Base-by-base conservation (phyloP, 2,888 invertebrate genomes). In the Leptinotarsa rubiginosa region DNA sequence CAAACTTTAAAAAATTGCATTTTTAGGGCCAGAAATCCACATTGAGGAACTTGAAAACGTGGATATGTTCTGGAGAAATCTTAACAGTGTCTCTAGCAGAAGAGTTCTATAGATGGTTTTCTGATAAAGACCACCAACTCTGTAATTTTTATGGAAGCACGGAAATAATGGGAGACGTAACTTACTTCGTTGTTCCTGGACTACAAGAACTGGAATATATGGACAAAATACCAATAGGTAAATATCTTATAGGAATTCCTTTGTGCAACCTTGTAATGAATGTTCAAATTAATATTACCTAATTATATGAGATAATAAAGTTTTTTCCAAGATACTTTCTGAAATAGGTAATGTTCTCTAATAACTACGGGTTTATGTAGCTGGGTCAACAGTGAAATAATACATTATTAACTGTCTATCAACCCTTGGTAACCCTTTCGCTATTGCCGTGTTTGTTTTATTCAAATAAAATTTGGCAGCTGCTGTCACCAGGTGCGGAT, bases 61-160 rank as follows among this genome's bases (percentile, higher is more conserved):
- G 96, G 95, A 91, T 97, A 16, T 96, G 96, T 83, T 96, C 96
- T 1, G 97, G 97, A 0, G 97, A 97, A 86, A 92, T 93, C 0
- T 89, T 97, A 0, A 90, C 93, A 16, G 90, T 92, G 7, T 90
- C 93, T 0, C 87, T 96, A 49, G 94, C 94, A 0, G 88, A 90
- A 54, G 92, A 94, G 81, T 97, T 96, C 89, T 95, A 95, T 86
- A 89, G 91, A 50, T 91, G 92, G 78, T 95, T 96, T 78, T 89
- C 91, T n/a, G 90, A 90, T 72, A 90, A 91, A 13, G 87, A 89
- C 10, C 92, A 93, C 77, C 89, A 90, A 18, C 87, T 97, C 56
- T 95, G 95, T 70, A 97, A 97, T 85, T 96, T 96, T 84, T 97
- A 96, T 83, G 97, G 97, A 0, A 96, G 96, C 79, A 96, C 97